Base-by-base conservation (phyloP, 1,140 invertebrate species). In the Brachionus rotundiformis region DNA sequence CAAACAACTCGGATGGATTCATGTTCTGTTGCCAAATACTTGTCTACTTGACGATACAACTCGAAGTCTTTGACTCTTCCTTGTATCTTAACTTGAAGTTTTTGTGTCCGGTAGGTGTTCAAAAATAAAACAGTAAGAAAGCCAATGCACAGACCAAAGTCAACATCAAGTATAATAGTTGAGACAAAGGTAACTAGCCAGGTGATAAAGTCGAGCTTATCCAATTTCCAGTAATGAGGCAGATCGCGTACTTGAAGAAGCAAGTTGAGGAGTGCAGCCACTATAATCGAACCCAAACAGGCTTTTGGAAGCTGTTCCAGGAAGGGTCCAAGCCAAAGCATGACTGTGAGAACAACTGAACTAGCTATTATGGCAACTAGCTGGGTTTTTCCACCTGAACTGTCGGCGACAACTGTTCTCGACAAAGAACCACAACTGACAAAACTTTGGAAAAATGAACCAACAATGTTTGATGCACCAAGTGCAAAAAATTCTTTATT, bases 141-240 rank as follows among this genome's bases (percentile, higher is more conserved):
- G 3, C 94, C 94, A 0, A 92, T 90, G 23, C 88, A 82, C 23
- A 96, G 88, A 8, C 93, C 93, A 82, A 92, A 89, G 84, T 95
- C 94, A 82, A 97, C 94, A 85, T 96, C 94, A 3, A 96, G 87
- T 6, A 95, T 84, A 7, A 94, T 88, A 0, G 94, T 94, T 0
- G 91, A 90, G 0, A 92, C 44, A 85, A 95, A 96, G 0, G 94
- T 94, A 0, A 92, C 87, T 3, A 94, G 85, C 94, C 94, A 98
- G 36, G 95, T 92, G 54, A 44, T n/a, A 63, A 63, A 61, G 39
- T 82, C 82, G 2, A 82, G 13, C 36, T 27, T 47, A 44, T 76
- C 54, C 7, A 83, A 16, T 29, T 31, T 39, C 79, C 79, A 81
- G 13, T 65, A 65, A 19, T 81, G 19, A 11, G 79, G 79, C 13